phyloP scores from a whole-genome alignment of 2,113 vertebrate genomes.

The Chelonoidis abingdonii region DNA sequence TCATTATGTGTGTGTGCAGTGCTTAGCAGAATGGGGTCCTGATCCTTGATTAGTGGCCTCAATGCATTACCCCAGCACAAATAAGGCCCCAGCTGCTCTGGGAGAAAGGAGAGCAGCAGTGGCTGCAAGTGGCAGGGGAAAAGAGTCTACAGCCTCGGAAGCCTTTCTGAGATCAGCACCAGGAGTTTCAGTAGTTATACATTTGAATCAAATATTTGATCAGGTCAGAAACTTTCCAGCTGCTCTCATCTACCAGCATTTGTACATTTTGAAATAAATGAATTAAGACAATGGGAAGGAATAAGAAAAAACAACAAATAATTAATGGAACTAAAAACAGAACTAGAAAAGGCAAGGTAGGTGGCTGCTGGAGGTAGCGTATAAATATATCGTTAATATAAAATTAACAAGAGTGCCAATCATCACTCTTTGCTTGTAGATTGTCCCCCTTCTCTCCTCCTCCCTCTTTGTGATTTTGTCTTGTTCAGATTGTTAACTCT shows the following conservation, averaged over 20 bases:
- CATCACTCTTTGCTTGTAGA: background rate
- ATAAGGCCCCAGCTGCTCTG: background rate
- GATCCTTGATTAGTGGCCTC: background rate
- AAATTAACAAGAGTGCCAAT: background rate
- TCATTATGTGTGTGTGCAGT: fast-evolving
- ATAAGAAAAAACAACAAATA: background rate
- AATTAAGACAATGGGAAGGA: background rate
- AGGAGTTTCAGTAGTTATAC: fast-evolving
- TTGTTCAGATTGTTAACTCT: background rate
- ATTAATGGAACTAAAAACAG: background rate
- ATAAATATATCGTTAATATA: background rate
- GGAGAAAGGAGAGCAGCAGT: background rate
- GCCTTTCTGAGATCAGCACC: background rate
- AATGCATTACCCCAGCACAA: background rate
- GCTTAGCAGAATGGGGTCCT: background rate
- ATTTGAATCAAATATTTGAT: background rate
- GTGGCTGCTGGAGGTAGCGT: background rate
- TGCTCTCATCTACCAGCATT: background rate
- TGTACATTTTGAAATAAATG: background rate
- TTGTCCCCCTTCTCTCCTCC: background rate
- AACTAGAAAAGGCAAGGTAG: background rate
- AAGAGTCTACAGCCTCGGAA: background rate
- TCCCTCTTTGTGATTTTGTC: background rate
- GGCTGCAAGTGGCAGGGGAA: background rate
- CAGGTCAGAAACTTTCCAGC: background rate